phyloP scores from a whole-genome alignment of 2,888 invertebrate species.

The Drosophila sordidapex region DNA sequence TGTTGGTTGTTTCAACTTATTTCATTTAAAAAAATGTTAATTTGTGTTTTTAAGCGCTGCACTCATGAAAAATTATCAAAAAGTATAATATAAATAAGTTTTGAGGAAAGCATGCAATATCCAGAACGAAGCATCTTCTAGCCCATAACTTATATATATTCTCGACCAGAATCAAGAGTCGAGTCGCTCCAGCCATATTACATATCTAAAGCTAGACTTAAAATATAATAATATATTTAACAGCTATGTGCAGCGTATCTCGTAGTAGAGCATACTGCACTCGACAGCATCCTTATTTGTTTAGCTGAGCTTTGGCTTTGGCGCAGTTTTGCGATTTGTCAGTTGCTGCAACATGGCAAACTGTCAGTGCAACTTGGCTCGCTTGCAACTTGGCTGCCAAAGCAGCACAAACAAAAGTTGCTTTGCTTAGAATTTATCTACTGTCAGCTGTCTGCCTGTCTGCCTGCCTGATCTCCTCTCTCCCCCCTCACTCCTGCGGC shows the following conservation, averaged over 20 bases:
- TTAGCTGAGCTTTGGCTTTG: constrained; percentile 37
- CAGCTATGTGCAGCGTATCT: background rate
- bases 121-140: background rate
- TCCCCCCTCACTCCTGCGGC: background rate
- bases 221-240: background rate
- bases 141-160: background rate
- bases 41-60: background rate
- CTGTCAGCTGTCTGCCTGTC: constrained; percentile 66
- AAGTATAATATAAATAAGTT: background rate
- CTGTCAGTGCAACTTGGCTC: constrained; percentile 68
- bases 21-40: background rate
- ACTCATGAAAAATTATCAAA: background rate
- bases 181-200: background rate
- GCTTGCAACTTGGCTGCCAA: constrained; percentile 56
- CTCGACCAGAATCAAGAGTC: background rate
- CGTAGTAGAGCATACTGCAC: background rate
- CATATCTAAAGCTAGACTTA: background rate
- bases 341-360: constrained; percentile 53
- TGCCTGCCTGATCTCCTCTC: constrained; percentile 7
- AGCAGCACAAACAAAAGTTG: constrained; percentile 67
- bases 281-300: background rate
- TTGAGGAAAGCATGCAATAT: background rate
- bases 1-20: too few relatives aligned
- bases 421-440: constrained; percentile 78
- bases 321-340: constrained; percentile 64